Evolutionary conservation across 2,888 invertebrate species (phyloP).

Genomic region (Agriopis aurantiaria): DNA sequence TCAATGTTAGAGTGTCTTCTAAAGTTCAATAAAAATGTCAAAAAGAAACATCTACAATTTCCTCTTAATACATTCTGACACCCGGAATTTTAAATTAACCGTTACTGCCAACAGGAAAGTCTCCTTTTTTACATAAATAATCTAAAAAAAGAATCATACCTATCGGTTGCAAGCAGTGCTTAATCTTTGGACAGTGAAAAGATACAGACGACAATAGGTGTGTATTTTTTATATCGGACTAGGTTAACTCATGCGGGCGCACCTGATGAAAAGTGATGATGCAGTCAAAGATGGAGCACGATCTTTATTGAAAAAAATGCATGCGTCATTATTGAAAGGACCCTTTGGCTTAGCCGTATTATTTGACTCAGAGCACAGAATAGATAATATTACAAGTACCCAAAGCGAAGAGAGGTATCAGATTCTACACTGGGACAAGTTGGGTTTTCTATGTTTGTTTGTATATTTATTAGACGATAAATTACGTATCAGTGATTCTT

Average conservation of each 20-base stretch:
- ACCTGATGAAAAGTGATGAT: too few relatives aligned
- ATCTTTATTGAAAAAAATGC: too few relatives aligned
- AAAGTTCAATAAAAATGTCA: neutral
- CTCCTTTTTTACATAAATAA: constrained; percentile 35
- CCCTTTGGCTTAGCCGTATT: too few relatives aligned
- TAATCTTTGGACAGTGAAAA: neutral
- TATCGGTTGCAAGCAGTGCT: constrained; percentile 3
- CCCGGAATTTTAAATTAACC: constrained; percentile 26
- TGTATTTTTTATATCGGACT: neutral
- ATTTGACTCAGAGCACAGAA: too few relatives aligned
- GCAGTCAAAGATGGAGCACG: too few relatives aligned
- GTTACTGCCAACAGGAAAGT: constrained; percentile 9
- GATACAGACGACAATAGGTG: neutral
- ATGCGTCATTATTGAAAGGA: too few relatives aligned
- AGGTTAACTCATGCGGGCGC: neutral
- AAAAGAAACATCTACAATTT: neutral
- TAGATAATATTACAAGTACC: too few relatives aligned
- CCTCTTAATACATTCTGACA: constrained; percentile 4
- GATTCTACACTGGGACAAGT: too few relatives aligned
- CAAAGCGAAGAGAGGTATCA: too few relatives aligned
- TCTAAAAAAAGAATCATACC: constrained; percentile 21
- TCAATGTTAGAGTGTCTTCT: neutral
- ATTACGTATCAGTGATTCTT: too few relatives aligned
- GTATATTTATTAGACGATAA: too few relatives aligned
- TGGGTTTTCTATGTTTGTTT: too few relatives aligned